Conservation (phyloP, 2,888 invertebrate species). For the Amiota communis region DNA sequence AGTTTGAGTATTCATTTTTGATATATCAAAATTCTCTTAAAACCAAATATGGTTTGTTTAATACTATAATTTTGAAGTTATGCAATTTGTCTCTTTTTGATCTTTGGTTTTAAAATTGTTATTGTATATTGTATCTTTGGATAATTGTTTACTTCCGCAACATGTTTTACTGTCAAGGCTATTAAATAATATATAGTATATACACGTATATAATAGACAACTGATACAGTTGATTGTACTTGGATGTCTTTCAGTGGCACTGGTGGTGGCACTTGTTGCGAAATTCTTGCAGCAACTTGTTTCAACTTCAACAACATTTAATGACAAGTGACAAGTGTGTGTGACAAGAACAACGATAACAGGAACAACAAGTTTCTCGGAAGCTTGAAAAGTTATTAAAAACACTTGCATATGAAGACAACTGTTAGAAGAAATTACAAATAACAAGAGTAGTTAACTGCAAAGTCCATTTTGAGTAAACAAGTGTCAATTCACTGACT, state of each 20-base stretch:
- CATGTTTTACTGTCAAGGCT: slow-evolving; percentile 54
- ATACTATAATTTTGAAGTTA: too few species aligned
- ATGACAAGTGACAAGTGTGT: too few species aligned
- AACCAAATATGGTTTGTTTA: background rate
- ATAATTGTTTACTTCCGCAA: slow-evolving; percentile 13
- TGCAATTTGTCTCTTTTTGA: too few species aligned
- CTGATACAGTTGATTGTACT: too few species aligned
- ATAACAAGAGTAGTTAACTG: slow-evolving; percentile 35
- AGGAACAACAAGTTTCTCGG: background rate
- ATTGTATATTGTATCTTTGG: background rate
- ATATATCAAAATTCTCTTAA: background rate
- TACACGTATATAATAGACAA: background rate
- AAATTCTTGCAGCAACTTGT: slow-evolving; percentile 1
- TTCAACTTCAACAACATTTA: too few species aligned
- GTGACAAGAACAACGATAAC: background rate
- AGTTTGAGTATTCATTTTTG: too few species aligned
- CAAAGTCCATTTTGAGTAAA: slow-evolving; percentile 14
- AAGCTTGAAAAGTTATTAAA: slow-evolving; percentile 16
- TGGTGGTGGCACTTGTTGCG: too few species aligned
- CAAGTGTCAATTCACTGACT: slow-evolving; percentile 1
- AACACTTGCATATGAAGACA: background rate
- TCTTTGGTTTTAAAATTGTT: too few species aligned
- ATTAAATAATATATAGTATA: slow-evolving; percentile 36
- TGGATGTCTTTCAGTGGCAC: too few species aligned
- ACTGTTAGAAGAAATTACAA: too few species aligned